Evolutionary conservation across 2,113 vertebrate genomes (phyloP).

Genomic region (Puntigrus tetrazona): DNA sequence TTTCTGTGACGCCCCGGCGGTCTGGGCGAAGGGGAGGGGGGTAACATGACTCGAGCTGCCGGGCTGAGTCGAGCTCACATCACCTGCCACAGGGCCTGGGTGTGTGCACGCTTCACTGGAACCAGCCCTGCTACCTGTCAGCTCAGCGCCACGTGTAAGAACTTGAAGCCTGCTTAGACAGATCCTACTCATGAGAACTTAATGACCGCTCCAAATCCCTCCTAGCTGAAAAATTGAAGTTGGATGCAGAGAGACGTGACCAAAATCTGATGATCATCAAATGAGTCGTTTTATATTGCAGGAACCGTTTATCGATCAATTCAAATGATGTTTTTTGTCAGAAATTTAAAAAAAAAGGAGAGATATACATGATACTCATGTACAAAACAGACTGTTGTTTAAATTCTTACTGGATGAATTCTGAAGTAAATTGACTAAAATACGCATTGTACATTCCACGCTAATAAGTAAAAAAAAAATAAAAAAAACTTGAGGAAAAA

Average conservation of each 20-base stretch:
- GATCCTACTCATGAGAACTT: slow-evolving; percentile 8
- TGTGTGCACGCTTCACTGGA: slow-evolving; percentile 4
- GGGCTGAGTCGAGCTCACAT: slow-evolving; percentile 48
- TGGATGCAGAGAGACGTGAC: background rate
- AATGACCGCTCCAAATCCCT: background rate
- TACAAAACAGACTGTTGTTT: background rate
- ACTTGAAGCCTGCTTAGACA: slow-evolving; percentile 7
- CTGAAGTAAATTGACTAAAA: background rate
- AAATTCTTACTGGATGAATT: background rate
- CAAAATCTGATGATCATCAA: background rate
- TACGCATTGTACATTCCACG: background rate
- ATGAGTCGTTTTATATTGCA: background rate
- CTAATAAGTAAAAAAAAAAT: background rate
- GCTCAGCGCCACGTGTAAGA: slow-evolving; percentile 24
- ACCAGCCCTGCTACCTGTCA: slow-evolving; percentile 1
- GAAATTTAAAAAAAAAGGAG: background rate
- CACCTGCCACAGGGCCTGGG: slow-evolving; percentile 44
- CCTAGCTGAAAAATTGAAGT: background rate
- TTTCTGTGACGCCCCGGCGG: slow-evolving; percentile 60
- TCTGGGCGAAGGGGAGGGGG: slow-evolving; percentile 55
- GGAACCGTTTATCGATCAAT: background rate
- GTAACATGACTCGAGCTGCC: slow-evolving; percentile 66
- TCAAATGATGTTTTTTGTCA: background rate
- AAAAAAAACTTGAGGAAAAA: too few relatives aligned
- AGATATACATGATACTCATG: too few relatives aligned